Conservation (phyloP, 1,140 invertebrate species). For the Plectus sambesii region DNA sequence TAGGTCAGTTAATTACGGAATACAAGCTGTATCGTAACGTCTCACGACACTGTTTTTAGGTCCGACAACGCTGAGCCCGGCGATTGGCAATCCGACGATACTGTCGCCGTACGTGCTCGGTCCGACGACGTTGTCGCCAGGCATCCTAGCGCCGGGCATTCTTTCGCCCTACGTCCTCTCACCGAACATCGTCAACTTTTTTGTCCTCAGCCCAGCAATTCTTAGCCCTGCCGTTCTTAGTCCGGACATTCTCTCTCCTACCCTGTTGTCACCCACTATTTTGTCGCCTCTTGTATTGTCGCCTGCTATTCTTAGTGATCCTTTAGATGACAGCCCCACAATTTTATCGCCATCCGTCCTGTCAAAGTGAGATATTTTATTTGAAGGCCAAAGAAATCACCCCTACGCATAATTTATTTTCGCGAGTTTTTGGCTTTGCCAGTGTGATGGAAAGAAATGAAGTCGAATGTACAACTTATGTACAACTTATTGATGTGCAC, state of each 20-base stretch:
- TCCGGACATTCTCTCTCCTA: slow-evolving; percentile 26
- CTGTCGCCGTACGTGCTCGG: slow-evolving; percentile 29
- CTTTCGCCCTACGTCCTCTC: slow-evolving; percentile 29
- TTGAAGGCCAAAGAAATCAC: too few species aligned
- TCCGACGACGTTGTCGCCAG: slow-evolving; percentile 24
- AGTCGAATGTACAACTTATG: too few species aligned
- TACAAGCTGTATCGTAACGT: too few species aligned
- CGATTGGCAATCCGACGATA: slow-evolving; percentile 25
- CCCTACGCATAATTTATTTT: too few species aligned
- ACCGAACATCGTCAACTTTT: slow-evolving; percentile 27
- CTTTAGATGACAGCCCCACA: too few species aligned
- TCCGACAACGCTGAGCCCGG: slow-evolving; percentile 21
- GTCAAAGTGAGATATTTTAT: too few species aligned
- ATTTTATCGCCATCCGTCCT: too few species aligned
- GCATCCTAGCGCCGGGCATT: slow-evolving; percentile 27
- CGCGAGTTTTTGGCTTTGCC: too few species aligned
- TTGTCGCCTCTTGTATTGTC: slow-evolving; percentile 22
- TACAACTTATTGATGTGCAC: too few species aligned
- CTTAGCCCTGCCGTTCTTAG: slow-evolving; percentile 24
- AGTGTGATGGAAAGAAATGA: too few species aligned
- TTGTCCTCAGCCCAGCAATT: slow-evolving; percentile 25
- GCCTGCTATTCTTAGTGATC: slow-evolving; percentile 26
- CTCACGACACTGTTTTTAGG: slow-evolving; percentile 20
- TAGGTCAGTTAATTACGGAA: too few species aligned
- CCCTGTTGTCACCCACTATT: slow-evolving; percentile 22